Percentiles rank a stretch among this genome's conserved stretches.
Evolutionary conservation across 2,113 vertebrate species (phyloP).

Genomic region (Willisornis vidua): DNA sequence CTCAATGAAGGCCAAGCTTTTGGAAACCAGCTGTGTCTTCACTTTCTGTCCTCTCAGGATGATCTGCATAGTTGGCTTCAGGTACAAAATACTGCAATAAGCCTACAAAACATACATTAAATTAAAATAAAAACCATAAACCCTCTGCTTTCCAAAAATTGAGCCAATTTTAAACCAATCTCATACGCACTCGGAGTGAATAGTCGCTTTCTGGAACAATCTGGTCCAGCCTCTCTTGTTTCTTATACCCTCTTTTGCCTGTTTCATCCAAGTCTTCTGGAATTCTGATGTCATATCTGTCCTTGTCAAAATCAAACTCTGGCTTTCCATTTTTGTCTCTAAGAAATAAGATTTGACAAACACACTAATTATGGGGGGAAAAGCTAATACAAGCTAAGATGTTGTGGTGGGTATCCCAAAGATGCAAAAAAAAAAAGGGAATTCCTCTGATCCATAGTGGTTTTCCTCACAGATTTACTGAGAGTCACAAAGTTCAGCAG

Average conservation of each 20-base stretch:
- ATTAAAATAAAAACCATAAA: background rate
- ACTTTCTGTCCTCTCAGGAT: conserved; percentile 90
- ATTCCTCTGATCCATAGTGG: background rate
- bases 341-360: background rate
- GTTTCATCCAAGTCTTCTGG: conserved; percentile 83
- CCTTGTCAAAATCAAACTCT: conserved; percentile 90
- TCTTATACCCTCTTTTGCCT: conserved; percentile 77
- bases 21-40: conserved; percentile 91
- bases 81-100: conserved; percentile 95
- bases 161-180: background rate
- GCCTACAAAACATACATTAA: conserved; percentile 75
- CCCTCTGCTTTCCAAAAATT: background rate
- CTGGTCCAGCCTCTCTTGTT: conserved; percentile 74
- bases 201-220: conserved; percentile 84
- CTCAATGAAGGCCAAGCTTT: conserved; percentile 86
- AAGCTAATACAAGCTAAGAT: background rate
- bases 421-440: background rate
- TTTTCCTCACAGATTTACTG: background rate
- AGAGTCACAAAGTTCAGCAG: background rate
- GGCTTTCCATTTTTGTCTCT: conserved; percentile 80
- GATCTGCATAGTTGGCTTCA: conserved; percentile 96
- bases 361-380: background rate
- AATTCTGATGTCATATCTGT: conserved; percentile 91
- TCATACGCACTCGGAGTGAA: conserved; percentile 78
- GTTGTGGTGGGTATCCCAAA: background rate